These are phyloP conservation scores for Tricholaema leucomelas DNA, from an alignment of 2,113 vertebrate genomes.

Conservation along the genomic window DNA sequence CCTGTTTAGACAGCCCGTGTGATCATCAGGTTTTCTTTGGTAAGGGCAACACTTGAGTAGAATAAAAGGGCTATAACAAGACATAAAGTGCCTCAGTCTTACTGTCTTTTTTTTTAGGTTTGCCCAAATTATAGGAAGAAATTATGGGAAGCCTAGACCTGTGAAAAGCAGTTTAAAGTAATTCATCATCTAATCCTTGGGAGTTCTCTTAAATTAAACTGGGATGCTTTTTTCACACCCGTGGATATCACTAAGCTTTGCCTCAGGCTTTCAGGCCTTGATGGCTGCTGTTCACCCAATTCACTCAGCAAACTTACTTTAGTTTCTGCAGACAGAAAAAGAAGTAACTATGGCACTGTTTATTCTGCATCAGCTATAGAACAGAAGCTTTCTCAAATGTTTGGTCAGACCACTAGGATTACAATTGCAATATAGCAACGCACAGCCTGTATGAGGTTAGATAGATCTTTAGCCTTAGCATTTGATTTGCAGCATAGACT, in stretches of 20 bases:
- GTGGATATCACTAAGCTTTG: background rate
- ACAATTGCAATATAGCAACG: background rate
- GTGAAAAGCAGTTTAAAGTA: background rate
- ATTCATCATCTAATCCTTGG: background rate
- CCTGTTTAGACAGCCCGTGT: background rate
- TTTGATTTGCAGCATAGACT: background rate
- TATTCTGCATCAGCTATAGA: background rate
- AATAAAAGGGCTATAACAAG: background rate
- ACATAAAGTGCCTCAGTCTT: background rate
- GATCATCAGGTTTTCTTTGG: slow-evolving; percentile 5
- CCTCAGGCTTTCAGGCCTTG: background rate
- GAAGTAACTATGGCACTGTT: background rate
- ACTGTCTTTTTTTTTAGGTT: background rate
- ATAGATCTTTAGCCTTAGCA: background rate
- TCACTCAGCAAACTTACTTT: background rate
- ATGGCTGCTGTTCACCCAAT: background rate
- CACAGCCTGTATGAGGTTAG: background rate
- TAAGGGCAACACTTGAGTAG: background rate
- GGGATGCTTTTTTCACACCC: fast-evolving
- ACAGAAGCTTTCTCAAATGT: background rate
- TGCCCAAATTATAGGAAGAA: background rate
- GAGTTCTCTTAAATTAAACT: background rate
- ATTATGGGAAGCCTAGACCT: background rate
- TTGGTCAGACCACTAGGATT: background rate
- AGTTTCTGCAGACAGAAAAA: background rate